phyloP scores from a whole-genome alignment of 2,797 vertebrate genomes.

The Melanogrammus aeglefinus region DNA sequence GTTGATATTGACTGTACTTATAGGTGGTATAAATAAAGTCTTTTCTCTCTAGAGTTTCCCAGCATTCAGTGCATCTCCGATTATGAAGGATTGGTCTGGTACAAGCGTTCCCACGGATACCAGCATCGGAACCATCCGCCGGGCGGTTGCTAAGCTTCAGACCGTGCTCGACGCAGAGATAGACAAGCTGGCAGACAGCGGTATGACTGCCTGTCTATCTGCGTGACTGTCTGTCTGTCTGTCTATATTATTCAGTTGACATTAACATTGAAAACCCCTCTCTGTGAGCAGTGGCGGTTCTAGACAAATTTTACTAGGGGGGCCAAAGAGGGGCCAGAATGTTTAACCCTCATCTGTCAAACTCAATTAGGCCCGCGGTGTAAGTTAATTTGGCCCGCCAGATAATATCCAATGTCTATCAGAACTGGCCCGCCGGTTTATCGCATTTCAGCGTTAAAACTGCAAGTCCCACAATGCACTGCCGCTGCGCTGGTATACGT shows the following conservation, averaged over 20 bases:
- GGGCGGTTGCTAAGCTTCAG: constrained; percentile 67
- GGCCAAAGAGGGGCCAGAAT: too few relatives aligned
- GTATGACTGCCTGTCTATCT: constrained; percentile 43
- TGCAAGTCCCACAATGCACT: too few relatives aligned
- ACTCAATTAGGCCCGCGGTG: too few relatives aligned
- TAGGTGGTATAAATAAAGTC: constrained; percentile 11
- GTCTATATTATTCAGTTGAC: neutral
- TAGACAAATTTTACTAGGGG: too few relatives aligned
- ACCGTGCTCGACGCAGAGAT: constrained; percentile 56
- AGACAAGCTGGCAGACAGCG: constrained; percentile 64
- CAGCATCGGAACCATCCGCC: constrained; percentile 70
- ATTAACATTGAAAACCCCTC: neutral
- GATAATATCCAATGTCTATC: too few relatives aligned
- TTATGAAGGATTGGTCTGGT: constrained; percentile 73
- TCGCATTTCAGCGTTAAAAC: too few relatives aligned
- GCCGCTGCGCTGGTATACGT: too few relatives aligned
- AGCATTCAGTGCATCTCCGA: constrained; percentile 59
- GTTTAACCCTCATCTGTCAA: too few relatives aligned
- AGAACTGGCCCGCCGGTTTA: too few relatives aligned
- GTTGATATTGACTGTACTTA: neutral
- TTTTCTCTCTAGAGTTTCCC: constrained; percentile 67
- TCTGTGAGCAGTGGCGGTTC: neutral
- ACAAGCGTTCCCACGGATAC: constrained; percentile 69
- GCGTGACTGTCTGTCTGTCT: neutral
- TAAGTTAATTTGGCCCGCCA: too few relatives aligned